Conservation (phyloP, 1,140 invertebrate species). For the Anastatus disparis region DNA sequence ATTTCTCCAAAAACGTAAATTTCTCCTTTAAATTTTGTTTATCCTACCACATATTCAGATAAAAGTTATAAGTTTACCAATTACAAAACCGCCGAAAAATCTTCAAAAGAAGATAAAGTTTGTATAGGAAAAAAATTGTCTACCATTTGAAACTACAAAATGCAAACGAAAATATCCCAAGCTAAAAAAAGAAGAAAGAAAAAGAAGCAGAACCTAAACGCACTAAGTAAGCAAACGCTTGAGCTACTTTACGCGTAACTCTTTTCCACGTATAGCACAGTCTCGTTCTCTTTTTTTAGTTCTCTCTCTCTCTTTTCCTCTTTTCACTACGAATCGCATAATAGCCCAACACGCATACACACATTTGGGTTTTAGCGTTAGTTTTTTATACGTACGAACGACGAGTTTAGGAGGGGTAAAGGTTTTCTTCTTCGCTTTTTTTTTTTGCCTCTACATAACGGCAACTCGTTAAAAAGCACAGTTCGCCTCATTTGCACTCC, state of each 20-base stretch:
- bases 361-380: background rate
- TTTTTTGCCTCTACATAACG: too few species aligned
- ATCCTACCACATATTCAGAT: too few species aligned
- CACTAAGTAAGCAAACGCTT: background rate
- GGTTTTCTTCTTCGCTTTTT: too few species aligned
- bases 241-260: slow-evolving; percentile 3
- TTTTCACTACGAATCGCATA: background rate
- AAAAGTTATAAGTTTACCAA: background rate
- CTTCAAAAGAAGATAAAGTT: too few species aligned
- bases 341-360: background rate
- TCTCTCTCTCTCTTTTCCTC: too few species aligned
- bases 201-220: background rate
- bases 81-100: background rate
- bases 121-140: too few species aligned
- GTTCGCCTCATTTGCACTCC: slow-evolving; percentile 46
- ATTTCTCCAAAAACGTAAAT: too few species aligned
- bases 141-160: background rate
- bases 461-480: slow-evolving; percentile 47
- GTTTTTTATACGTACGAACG: too few species aligned
- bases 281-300: too few species aligned
- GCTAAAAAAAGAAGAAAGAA: background rate
- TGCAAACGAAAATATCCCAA: background rate
- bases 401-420: too few species aligned
- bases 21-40: too few species aligned
- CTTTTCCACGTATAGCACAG: background rate